These are phyloP conservation scores for Falco rusticolus DNA, from an alignment of 2,797 vertebrate species.

Conservation along the genomic window DNA sequence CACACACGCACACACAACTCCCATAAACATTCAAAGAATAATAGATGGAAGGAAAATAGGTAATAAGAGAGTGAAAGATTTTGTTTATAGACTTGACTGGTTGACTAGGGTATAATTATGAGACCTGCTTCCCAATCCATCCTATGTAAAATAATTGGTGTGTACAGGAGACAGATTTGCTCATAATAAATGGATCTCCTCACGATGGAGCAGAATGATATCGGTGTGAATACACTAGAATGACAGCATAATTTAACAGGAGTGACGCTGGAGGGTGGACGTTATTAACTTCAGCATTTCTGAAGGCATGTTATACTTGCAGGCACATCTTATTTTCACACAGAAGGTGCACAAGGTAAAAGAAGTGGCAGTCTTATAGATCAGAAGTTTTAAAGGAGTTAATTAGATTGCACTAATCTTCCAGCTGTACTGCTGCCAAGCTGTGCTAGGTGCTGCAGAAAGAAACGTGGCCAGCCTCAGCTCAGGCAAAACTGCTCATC, in stretches of 20 bases:
- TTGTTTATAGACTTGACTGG: slow-evolving; percentile 63
- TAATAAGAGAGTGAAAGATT: slow-evolving; percentile 68
- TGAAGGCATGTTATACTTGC: not conserved
- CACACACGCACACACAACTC: not conserved
- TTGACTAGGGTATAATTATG: slow-evolving; percentile 66
- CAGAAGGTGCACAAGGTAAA: slow-evolving; percentile 40
- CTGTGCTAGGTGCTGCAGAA: not conserved
- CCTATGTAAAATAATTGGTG: slow-evolving; percentile 72
- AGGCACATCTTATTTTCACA: slow-evolving; percentile 9
- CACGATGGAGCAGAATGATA: slow-evolving; percentile 49
- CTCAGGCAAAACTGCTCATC: not conserved
- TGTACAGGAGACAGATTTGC: slow-evolving; percentile 47
- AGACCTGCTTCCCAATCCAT: slow-evolving; percentile 58
- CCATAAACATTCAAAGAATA: slow-evolving; percentile 50
- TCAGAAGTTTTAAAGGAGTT: slow-evolving; percentile 27
- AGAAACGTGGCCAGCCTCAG: not conserved
- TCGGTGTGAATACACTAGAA: not conserved
- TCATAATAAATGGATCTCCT: slow-evolving; percentile 61
- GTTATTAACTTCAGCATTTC: slow-evolving; percentile 49
- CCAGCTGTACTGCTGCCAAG: not conserved
- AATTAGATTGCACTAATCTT: slow-evolving; percentile 51
- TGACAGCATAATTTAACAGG: slow-evolving; percentile 60
- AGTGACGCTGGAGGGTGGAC: slow-evolving; percentile 27
- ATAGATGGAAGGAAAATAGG: slow-evolving; percentile 59
- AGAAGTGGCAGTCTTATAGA: slow-evolving; percentile 21